Conservation (phyloP, 2,113 vertebrate genomes). For the Notothenia coriiceps region DNA sequence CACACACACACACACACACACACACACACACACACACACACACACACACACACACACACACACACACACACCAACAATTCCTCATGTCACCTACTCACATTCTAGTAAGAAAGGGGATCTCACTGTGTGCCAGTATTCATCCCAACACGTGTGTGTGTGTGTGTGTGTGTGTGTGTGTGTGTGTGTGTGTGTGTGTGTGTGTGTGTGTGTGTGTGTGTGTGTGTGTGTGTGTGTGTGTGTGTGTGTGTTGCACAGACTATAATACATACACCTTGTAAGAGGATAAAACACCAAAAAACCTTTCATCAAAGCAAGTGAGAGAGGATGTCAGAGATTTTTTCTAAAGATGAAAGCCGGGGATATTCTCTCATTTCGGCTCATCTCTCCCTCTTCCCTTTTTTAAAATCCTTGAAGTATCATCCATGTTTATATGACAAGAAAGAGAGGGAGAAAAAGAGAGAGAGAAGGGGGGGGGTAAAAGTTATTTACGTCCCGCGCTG, state of each 20-base stretch:
- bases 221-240: not conserved
- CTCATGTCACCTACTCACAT: slow-evolving; percentile 59
- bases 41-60: not conserved
- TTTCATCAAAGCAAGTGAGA: slow-evolving; percentile 78
- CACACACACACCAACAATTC: slow-evolving; percentile 38
- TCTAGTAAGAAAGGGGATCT: slow-evolving; percentile 47
- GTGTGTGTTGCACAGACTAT: slow-evolving; percentile 19
- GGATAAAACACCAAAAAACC: slow-evolving; percentile 78
- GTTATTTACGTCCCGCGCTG: slow-evolving; percentile 80
- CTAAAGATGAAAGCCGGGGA: slow-evolving; percentile 83
- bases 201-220: not conserved
- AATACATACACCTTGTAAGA: slow-evolving; percentile 76
- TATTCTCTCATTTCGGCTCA: slow-evolving; percentile 79
- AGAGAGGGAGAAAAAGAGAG: slow-evolving; percentile 12
- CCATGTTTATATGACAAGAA: slow-evolving; percentile 58
- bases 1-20: too few species aligned
- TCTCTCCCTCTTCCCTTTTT: slow-evolving; percentile 65
- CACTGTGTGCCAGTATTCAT: slow-evolving; percentile 36
- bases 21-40: too few species aligned
- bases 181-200: not conserved
- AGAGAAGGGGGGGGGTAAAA: slow-evolving; percentile 52
- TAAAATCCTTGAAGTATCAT: slow-evolving; percentile 76
- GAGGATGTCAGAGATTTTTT: slow-evolving; percentile 79
- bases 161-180: too few species aligned
- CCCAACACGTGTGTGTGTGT: not conserved